These are phyloP conservation scores for Eufriesea mexicana DNA, from an alignment of 1,140 invertebrate genomes.

Conservation along the genomic window DNA sequence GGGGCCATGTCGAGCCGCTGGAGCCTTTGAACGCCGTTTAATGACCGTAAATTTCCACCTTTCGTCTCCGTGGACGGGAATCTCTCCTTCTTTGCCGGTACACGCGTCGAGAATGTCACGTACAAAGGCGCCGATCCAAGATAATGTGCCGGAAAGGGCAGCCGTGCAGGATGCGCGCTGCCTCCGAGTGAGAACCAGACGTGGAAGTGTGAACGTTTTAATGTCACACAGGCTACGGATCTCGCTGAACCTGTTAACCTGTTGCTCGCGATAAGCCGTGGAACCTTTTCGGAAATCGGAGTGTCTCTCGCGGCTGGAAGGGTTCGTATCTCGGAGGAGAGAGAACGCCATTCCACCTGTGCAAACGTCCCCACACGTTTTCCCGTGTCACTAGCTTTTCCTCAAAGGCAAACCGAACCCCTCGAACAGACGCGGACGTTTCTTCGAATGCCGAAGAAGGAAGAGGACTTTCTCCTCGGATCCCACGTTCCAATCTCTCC, in stretches of 20 bases:
- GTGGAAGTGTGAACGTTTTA: slow-evolving; percentile 31
- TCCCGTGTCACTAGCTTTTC: background rate
- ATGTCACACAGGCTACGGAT: background rate
- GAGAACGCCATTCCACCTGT: background rate
- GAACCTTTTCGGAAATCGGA: background rate
- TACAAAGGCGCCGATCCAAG: slow-evolving; percentile 51
- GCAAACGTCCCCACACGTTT: background rate
- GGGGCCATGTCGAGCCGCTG: background rate
- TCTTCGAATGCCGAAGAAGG: background rate
- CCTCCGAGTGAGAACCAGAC: slow-evolving; percentile 13
- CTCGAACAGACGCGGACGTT: background rate
- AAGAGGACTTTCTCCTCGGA: background rate
- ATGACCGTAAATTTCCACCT: slow-evolving; percentile 53
- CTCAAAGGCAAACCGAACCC: background rate
- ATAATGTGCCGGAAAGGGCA: slow-evolving; percentile 48
- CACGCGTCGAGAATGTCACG: slow-evolving; percentile 51
- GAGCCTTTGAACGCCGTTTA: slow-evolving; percentile 46
- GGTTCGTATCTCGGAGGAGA: background rate
- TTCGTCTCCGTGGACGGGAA: slow-evolving; percentile 33
- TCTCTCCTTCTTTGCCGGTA: slow-evolving; percentile 7
- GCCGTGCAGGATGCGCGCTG: slow-evolving; percentile 14
- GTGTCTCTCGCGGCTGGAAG: too few species aligned
- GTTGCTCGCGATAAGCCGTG: background rate
- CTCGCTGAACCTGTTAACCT: slow-evolving; percentile 21
- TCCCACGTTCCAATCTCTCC: background rate